Percentiles rank a stretch among this genome's conserved stretches.
Conservation (phyloP, 2,797 vertebrate genomes). For the Echiichthys vipera region DNA sequence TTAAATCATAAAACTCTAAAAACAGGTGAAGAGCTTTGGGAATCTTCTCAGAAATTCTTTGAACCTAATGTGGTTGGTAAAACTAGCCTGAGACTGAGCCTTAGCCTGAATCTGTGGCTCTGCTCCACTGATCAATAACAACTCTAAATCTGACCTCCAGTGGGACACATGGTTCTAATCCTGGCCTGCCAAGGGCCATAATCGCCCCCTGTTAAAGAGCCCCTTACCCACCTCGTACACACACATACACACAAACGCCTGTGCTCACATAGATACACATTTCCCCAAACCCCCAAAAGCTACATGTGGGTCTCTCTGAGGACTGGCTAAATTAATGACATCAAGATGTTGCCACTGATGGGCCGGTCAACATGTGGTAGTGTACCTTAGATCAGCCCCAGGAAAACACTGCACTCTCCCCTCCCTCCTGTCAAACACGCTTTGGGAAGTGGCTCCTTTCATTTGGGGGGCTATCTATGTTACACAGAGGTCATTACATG, state of each 20-base stretch:
- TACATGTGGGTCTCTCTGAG: constrained; percentile 90
- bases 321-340: constrained; percentile 95
- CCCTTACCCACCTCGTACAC: constrained; percentile 64
- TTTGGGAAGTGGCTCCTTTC: constrained; percentile 78
- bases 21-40: constrained; percentile 45
- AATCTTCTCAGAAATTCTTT: constrained; percentile 45
- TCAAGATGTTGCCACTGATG: constrained; percentile 94
- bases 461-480: constrained; percentile 77
- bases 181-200: constrained; percentile 93
- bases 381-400: constrained; percentile 70
- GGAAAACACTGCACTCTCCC: constrained; percentile 43
- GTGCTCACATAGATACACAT: constrained; percentile 51
- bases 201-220: constrained; percentile 88
- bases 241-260: constrained; percentile 48
- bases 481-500: constrained; percentile 86
- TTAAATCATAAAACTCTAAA: constrained; percentile 43
- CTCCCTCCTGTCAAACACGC: constrained; percentile 84
- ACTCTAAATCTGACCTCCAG: constrained; percentile 95
- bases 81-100: constrained; percentile 45
- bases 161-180: constrained; percentile 99
- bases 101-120: constrained; percentile 77
- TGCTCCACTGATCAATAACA: constrained; percentile 93
- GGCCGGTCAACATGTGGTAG: constrained; percentile 83
- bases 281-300: constrained; percentile 80
- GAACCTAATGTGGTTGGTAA: constrained; percentile 33